Evolutionary conservation across 2,797 vertebrate species (phyloP), one percentile per base, ranked within the genome.

Genomic region (Mustela erminea): DNA sequence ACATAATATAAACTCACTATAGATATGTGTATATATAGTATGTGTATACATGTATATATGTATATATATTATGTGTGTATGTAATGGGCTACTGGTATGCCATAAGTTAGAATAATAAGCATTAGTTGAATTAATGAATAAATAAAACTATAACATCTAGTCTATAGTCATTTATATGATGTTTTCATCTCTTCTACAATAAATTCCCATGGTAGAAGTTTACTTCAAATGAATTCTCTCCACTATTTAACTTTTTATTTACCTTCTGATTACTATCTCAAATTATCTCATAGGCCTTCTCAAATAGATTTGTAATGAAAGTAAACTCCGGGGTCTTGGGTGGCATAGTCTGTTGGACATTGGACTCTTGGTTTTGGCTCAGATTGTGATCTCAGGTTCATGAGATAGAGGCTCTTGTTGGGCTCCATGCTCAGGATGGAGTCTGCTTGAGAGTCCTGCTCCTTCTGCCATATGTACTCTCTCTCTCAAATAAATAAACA

Each of bases 91-190:
- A 60, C 54, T 74, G 49, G 17, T 80, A 89, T 8, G 82, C 2
- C 87, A 25, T 52, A 90, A 38, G 13, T 43, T 70, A 74, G 32
- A 38, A 38, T 92, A 75, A 74, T 49, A 93, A 85, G 6, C 29
- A 91, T 49, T 92, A 95, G 23, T 83, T 96, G 38, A 78, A 83
- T 95, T 95, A 83, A 75, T 62, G 18, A 80, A 54, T 91, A 83
- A 54, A 87, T 80, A 5, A 87, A 94, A 72, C 25, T 92, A 54
- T 80, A 87, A 86, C 89, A 54, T 84, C 41, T 89, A 83, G 7
- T 70, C n/a, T 84, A 38, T 58, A 64, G 66, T 38, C 41, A 94
- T n/a, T 88, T 96, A 90, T 62, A 25, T 72, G 15, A 92, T 81
- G 12, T 2, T 78, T 84, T 95, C 20, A 91, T 83, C 27, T 64